Conservation (phyloP, 2,888 invertebrate species). For the Glyphotaelius pellucidus region DNA sequence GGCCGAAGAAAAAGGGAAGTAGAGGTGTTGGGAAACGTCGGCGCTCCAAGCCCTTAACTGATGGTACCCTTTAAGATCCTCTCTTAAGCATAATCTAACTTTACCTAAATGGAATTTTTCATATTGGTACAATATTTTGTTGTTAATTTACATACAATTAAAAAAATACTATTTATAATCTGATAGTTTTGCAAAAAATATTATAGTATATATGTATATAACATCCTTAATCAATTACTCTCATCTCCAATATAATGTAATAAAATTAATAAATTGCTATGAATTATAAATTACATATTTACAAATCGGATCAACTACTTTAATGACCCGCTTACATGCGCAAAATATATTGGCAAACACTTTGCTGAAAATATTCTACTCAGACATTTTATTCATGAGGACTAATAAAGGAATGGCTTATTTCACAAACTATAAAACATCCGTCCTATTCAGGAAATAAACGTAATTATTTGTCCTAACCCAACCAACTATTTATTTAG, state of each 20-base stretch:
- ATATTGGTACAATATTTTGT: constrained; percentile 61
- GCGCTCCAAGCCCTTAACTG: neutral
- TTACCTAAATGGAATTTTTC: constrained; percentile 29
- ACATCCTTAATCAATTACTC: constrained; percentile 62
- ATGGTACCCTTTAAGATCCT: neutral
- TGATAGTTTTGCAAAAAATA: constrained; percentile 65
- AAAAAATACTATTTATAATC: constrained; percentile 65
- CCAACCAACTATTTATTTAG: constrained; percentile 12
- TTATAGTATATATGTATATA: constrained; percentile 64
- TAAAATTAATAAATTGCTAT: constrained; percentile 64
- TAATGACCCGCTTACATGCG: constrained; percentile 48
- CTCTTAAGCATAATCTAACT: neutral
- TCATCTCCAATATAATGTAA: constrained; percentile 61
- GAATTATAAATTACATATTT: constrained; percentile 66
- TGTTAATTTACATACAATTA: constrained; percentile 65
- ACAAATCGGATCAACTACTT: constrained; percentile 55
- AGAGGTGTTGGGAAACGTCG: neutral
- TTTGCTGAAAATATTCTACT: constrained; percentile 60
- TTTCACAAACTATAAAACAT: constrained; percentile 55
- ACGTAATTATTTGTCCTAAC: neutral
- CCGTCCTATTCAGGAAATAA: constrained; percentile 3
- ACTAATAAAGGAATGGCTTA: constrained; percentile 65
- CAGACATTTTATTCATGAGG: constrained; percentile 54
- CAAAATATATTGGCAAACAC: constrained; percentile 62
- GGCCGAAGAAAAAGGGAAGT: neutral